phyloP scores from a whole-genome alignment of 2,888 invertebrate genomes.

The Leucophora obtusa region DNA sequence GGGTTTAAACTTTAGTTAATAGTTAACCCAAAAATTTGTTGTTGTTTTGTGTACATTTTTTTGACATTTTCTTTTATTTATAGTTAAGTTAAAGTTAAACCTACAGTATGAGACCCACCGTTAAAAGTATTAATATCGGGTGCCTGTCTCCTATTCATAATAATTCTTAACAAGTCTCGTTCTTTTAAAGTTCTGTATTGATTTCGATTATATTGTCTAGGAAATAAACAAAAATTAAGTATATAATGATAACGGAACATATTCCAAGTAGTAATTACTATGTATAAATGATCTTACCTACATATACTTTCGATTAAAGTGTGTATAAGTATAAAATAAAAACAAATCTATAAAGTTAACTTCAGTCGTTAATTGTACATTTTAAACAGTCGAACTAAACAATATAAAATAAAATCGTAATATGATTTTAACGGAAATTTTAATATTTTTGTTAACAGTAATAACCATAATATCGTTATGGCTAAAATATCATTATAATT shows the following conservation, averaged over 20 bases:
- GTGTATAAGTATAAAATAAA: slow-evolving; percentile 5
- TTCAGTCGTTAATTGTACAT: slow-evolving; percentile 7
- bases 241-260: neutral
- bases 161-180: too few species aligned
- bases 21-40: too few species aligned
- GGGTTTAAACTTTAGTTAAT: too few species aligned
- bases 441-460: slow-evolving; percentile 62
- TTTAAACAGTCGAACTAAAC: neutral
- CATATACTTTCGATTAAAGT: too few species aligned
- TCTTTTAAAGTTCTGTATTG: too few species aligned
- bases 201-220: neutral
- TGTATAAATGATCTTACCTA: neutral
- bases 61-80: too few species aligned
- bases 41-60: too few species aligned
- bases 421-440: slow-evolving; percentile 55
- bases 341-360: neutral
- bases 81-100: too few species aligned
- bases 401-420: too few species aligned
- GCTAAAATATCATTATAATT: slow-evolving; percentile 66
- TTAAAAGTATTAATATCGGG: too few species aligned
- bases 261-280: neutral
- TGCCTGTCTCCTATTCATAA: too few species aligned
- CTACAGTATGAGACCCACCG: too few species aligned
- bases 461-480: slow-evolving; percentile 65
- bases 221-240: neutral